Evolutionary conservation across 2,888 invertebrate species (phyloP).

Genomic region (Pseudococcus longispinus): DNA sequence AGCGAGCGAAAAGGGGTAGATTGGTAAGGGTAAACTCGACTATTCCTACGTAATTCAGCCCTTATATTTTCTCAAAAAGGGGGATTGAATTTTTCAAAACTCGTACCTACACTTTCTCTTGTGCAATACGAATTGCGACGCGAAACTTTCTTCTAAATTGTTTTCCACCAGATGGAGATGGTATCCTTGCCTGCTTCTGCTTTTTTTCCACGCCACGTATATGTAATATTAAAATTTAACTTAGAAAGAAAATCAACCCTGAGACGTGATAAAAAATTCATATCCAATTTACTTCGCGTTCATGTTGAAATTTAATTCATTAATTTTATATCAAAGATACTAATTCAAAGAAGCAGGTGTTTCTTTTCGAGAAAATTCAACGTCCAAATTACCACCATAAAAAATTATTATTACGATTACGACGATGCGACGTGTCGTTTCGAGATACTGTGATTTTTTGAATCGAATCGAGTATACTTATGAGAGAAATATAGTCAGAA

Average conservation of each 20-base stretch:
- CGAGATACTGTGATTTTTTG: background rate
- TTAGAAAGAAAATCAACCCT: background rate
- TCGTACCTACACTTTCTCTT: background rate
- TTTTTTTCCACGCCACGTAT: background rate
- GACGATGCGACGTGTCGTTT: background rate
- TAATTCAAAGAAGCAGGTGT: background rate
- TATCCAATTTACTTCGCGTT: background rate
- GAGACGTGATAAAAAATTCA: background rate
- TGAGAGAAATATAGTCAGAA: background rate
- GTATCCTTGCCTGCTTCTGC: background rate
- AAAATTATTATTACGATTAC: background rate
- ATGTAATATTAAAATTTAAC: constrained; percentile 3
- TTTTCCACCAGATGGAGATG: background rate
- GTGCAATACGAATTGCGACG: background rate
- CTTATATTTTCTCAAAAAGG: constrained; percentile 14
- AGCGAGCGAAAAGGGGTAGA: background rate
- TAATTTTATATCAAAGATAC: background rate
- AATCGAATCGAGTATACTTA: background rate
- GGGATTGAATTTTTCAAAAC: constrained; percentile 41
- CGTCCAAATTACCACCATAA: background rate
- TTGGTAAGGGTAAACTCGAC: constrained; percentile 14
- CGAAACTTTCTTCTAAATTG: background rate
- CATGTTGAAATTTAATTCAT: constrained; percentile 1
- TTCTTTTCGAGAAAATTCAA: background rate
- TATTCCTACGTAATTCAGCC: background rate